Evolutionary conservation across 2,888 invertebrate species (phyloP).

Genomic region (Drosophila antonietae): DNA sequence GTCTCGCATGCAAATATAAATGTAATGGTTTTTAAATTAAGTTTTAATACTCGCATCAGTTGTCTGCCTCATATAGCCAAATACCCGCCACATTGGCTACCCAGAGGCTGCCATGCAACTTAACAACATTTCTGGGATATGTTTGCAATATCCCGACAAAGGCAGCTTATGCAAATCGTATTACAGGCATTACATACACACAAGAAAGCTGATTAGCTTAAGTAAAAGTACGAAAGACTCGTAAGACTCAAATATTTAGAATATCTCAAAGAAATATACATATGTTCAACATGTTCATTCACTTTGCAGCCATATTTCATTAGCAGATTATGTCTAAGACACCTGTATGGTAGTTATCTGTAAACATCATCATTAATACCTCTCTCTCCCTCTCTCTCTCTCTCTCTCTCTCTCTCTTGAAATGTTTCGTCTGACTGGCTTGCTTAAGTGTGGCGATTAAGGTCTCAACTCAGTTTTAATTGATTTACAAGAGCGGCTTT

Average conservation of each 20-base stretch:
- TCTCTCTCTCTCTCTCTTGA: not conserved
- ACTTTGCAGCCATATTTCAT: not conserved
- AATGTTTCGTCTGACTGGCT: not conserved
- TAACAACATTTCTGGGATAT: conserved; percentile 18
- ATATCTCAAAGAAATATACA: not conserved
- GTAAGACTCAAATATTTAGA: not conserved
- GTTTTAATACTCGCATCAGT: conserved; percentile 52
- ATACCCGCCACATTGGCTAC: not conserved
- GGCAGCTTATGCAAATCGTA: conserved; percentile 14
- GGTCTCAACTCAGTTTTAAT: conserved; percentile 9
- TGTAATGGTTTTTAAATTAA: conserved; percentile 61
- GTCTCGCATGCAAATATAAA: conserved; percentile 31
- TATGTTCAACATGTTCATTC: not conserved
- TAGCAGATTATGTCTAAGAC: not conserved
- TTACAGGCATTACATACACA: conserved; percentile 13
- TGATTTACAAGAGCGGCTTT: conserved; percentile 29
- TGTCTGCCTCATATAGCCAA: conserved; percentile 9
- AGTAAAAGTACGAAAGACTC: not conserved
- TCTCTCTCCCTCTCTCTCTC: not conserved
- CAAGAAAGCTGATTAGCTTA: conserved; percentile 30
- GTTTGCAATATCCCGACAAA: not conserved
- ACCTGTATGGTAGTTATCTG: not conserved
- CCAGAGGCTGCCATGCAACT: conserved; percentile 1
- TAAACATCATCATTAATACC: not conserved
- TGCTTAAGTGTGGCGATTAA: conserved; percentile 7